phyloP scores from a whole-genome alignment of 2,797 vertebrate genomes.

The Paguma larvata region DNA sequence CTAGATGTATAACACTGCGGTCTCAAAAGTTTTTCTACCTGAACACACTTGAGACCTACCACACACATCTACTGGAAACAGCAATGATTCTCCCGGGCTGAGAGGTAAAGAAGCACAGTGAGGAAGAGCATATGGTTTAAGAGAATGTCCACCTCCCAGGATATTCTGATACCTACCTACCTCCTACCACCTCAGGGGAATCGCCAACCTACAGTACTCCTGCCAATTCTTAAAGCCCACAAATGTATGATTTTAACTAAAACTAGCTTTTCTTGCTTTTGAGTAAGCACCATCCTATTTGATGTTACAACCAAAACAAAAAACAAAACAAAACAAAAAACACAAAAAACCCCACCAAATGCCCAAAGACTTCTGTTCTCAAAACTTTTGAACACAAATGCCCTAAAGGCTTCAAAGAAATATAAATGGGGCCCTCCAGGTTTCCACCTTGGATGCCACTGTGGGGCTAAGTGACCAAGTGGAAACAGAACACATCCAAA shows the following conservation, averaged over 20 bases:
- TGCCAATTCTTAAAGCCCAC: slow-evolving; percentile 33
- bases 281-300: slow-evolving; percentile 29
- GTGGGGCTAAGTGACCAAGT: neutral
- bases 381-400: slow-evolving; percentile 54
- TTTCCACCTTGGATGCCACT: slow-evolving; percentile 12
- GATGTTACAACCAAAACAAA: neutral
- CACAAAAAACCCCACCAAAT: neutral
- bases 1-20: neutral
- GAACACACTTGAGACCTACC: neutral
- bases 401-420: slow-evolving; percentile 38
- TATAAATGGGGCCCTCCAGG: neutral
- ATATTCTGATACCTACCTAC: slow-evolving; percentile 28
- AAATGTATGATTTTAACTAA: slow-evolving; percentile 53
- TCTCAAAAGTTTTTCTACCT: slow-evolving; percentile 18
- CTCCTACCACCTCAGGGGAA: slow-evolving; percentile 32
- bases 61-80: slow-evolving; percentile 1
- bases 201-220: neutral
- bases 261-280: slow-evolving; percentile 52
- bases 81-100: neutral
- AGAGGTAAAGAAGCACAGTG: neutral
- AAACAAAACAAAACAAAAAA: neutral
- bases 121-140: neutral
- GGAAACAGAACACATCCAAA: slow-evolving; percentile 32
- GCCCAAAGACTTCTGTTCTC: slow-evolving; percentile 31
- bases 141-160: neutral